A percentile compares a stretch with the other conserved stretches of the same genome.
phyloP scores from a whole-genome alignment of 2,888 invertebrate species.

The Tuta absoluta region DNA sequence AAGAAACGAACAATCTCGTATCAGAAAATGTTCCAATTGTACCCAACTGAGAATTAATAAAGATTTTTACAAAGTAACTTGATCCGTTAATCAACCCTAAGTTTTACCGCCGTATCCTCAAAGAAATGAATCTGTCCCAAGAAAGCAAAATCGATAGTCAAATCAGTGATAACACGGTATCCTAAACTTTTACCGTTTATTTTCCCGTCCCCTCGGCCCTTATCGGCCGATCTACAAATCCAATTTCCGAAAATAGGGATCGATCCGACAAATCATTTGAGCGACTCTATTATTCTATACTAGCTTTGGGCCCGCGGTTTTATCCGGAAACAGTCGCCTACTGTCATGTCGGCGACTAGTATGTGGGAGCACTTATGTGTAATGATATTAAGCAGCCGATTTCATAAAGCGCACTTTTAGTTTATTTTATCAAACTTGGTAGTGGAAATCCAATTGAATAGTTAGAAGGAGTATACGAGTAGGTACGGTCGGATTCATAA shows the following conservation, averaged over 20 bases:
- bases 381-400: no score
- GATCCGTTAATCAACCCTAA: not conserved
- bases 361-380: no score
- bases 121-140: conserved; percentile 57
- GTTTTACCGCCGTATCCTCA: conserved; percentile 20
- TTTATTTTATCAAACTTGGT: no score
- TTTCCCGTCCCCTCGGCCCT: conserved; percentile 51
- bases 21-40: no score
- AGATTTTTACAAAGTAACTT: not conserved
- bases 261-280: conserved; percentile 82
- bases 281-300: conserved; percentile 66
- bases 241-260: conserved; percentile 82
- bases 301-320: conserved; percentile 13
- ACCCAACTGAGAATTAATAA: not conserved
- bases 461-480: no score
- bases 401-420: no score
- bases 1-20: not conserved
- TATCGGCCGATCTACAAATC: conserved; percentile 81
- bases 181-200: conserved; percentile 69
- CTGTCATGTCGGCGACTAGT: no score
- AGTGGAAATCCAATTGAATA: no score
- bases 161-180: conserved; percentile 71
- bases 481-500: no score
- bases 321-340: no score
- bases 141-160: conserved; percentile 70